These are phyloP conservation scores for Bos taurus DNA, from an alignment of 2,113 vertebrate species.

Conservation along the genomic window DNA sequence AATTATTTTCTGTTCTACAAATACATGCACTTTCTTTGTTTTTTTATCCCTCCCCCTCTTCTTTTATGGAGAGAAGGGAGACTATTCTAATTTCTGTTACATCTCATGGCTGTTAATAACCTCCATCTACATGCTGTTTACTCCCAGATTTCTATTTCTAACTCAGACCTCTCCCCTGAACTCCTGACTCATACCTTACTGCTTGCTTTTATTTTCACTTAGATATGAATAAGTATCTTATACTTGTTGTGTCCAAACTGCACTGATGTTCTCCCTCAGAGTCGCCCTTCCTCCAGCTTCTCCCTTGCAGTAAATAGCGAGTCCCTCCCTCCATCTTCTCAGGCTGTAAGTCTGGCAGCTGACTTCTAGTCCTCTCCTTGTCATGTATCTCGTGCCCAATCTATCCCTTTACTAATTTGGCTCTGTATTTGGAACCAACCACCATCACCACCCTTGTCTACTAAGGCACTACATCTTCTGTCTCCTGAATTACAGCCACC, in stretches of 20 bases:
- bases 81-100: not conserved
- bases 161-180: not conserved
- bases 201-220: not conserved
- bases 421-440: not conserved
- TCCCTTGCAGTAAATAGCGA: not conserved
- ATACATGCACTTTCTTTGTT: not conserved
- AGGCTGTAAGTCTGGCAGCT: not conserved
- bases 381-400: not conserved
- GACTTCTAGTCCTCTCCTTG: not conserved
- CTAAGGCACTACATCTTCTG: not conserved
- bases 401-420: not conserved
- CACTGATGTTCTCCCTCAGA: not conserved
- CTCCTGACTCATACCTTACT: not conserved
- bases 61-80: not conserved
- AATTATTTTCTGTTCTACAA: constrained; percentile 5
- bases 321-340: not conserved
- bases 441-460: not conserved
- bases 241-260: not conserved
- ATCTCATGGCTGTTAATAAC: not conserved
- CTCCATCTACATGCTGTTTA: not conserved
- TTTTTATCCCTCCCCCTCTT: not conserved
- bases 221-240: not conserved
- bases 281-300: not conserved
- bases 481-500: not conserved
- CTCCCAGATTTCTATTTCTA: not conserved